Conservation (phyloP, 1,140 invertebrate genomes). For the Drosophila paulistorum region DNA sequence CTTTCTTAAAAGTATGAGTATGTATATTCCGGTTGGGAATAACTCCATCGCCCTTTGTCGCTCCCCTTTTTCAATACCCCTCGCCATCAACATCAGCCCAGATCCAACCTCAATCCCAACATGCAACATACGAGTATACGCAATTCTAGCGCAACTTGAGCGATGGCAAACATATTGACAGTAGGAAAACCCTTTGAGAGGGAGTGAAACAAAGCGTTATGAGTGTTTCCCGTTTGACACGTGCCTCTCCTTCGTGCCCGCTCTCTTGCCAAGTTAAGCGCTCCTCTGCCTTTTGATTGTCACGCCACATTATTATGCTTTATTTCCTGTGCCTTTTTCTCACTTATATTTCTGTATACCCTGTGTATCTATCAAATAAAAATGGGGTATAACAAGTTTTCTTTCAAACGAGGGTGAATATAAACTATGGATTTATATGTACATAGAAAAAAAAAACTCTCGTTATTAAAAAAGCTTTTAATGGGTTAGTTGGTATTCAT, state of each 20-base stretch:
- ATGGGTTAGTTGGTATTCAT: too few species aligned
- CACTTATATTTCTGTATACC: not conserved
- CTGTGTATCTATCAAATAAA: too few species aligned
- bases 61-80: not conserved
- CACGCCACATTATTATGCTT: conserved; percentile 76
- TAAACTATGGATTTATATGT: too few species aligned
- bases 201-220: conserved; percentile 59
- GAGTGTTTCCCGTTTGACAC: conserved; percentile 76
- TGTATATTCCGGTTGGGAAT: conserved; percentile 8
- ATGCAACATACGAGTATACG: conserved; percentile 7
- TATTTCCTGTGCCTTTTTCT: conserved; percentile 60
- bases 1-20: conserved; percentile 7
- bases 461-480: too few species aligned
- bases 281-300: conserved; percentile 47
- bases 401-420: too few species aligned
- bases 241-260: conserved; percentile 10
- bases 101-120: not conserved
- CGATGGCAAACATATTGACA: conserved; percentile 12
- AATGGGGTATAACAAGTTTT: too few species aligned
- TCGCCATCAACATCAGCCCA: too few species aligned
- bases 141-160: conserved; percentile 11
- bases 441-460: too few species aligned
- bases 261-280: not conserved
- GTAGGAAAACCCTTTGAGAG: conserved; percentile 55
- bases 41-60: not conserved